phyloP scores from a whole-genome alignment of 2,888 invertebrate genomes.

The Malthinus flaveolus region DNA sequence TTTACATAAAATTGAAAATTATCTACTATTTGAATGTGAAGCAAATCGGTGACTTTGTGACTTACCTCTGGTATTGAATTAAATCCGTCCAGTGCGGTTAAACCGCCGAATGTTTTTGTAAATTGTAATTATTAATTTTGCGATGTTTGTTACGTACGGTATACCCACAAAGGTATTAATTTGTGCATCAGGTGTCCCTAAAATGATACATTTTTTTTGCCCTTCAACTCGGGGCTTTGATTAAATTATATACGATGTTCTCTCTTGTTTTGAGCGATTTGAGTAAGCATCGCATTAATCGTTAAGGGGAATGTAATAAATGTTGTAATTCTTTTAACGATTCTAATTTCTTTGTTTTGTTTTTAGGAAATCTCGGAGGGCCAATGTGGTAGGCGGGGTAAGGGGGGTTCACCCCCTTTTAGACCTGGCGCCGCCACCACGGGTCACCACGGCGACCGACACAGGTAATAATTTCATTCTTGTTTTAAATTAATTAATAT shows the following conservation, averaged over 20 bases:
- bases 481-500: background rate
- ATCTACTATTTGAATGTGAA: too few relatives aligned
- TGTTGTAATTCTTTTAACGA: slow-evolving; percentile 12
- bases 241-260: background rate
- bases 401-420: slow-evolving; percentile 54
- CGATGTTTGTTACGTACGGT: too few relatives aligned
- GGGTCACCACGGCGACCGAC: slow-evolving; percentile 57
- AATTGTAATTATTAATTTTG: too few relatives aligned
- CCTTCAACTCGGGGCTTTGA: background rate
- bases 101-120: too few relatives aligned
- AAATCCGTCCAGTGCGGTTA: too few relatives aligned
- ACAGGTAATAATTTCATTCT: slow-evolving; percentile 48
- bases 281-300: slow-evolving; percentile 1
- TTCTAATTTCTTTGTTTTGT: slow-evolving; percentile 16
- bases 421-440: slow-evolving; percentile 56
- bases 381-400: slow-evolving; percentile 54
- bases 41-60: too few relatives aligned
- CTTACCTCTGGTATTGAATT: too few relatives aligned
- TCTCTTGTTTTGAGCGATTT: background rate
- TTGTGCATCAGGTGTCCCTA: too few relatives aligned
- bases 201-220: background rate
- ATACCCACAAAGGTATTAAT: too few relatives aligned
- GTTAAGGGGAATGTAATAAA: slow-evolving; percentile 6
- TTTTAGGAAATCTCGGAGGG: slow-evolving; percentile 27
- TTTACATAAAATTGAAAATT: too few relatives aligned